Conservation (phyloP, 2,113 vertebrate genomes). For the Notiomystis cincta region DNA sequence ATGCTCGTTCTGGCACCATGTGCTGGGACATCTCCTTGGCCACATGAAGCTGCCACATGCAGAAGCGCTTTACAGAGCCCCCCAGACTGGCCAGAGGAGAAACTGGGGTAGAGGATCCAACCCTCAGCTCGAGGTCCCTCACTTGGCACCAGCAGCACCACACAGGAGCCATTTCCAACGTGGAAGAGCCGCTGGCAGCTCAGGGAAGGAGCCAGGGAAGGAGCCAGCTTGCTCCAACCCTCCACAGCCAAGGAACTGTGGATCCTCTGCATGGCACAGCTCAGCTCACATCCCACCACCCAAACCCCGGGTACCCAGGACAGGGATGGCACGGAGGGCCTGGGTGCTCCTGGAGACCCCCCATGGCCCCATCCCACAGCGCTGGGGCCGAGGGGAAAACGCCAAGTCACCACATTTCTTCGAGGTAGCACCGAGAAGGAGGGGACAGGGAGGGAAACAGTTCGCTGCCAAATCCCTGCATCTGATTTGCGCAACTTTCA, state of each 20-base stretch:
- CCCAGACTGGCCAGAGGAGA: neutral
- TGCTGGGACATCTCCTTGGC: neutral
- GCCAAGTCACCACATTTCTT: constrained; percentile 61
- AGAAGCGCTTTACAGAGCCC: neutral
- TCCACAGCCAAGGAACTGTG: fast-evolving
- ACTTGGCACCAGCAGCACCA: fast-evolving
- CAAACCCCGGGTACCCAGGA: fast-evolving
- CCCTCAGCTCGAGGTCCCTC: neutral
- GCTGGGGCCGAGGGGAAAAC: neutral
- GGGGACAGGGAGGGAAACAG: constrained; percentile 13
- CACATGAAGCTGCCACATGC: fast-evolving
- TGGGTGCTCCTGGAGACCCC: neutral
- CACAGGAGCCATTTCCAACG: neutral
- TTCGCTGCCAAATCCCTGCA: constrained; percentile 57
- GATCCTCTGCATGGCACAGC: fast-evolving
- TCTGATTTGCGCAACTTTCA: constrained; percentile 63
- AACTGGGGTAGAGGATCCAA: neutral
- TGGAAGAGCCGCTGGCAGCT: fast-evolving
- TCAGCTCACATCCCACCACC: fast-evolving
- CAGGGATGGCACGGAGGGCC: fast-evolving
- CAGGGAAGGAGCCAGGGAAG: too few relatives aligned
- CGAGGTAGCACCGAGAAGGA: constrained; percentile 33
- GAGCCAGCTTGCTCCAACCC: neutral
- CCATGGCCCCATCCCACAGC: fast-evolving
- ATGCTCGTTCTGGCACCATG: fast-evolving